These are phyloP conservation scores for Mongoloraphidia duomilia DNA, from an alignment of 2,888 invertebrate species.

Conservation along the genomic window DNA sequence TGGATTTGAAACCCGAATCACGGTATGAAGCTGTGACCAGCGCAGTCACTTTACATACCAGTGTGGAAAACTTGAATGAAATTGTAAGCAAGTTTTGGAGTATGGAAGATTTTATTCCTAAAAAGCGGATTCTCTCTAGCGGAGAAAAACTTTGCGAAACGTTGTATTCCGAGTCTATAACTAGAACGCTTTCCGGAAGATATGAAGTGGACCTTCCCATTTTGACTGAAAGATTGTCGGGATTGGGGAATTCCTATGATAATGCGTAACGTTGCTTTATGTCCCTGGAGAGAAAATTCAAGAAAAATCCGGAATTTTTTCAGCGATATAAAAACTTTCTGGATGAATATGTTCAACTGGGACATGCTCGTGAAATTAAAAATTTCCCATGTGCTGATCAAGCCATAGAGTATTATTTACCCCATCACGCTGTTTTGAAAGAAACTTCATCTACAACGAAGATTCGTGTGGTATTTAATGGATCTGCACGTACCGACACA, in stretches of 20 bases:
- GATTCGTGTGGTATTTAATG: conserved; percentile 8
- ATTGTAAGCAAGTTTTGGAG: neutral
- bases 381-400: neutral
- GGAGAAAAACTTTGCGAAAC: neutral
- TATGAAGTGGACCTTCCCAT: neutral
- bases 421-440: conserved; percentile 7
- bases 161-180: neutral
- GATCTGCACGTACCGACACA: neutral
- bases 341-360: conserved; percentile 11
- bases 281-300: conserved; percentile 9
- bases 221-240: conserved; percentile 4
- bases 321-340: conserved; percentile 11
- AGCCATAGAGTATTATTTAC: conserved; percentile 1
- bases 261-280: conserved; percentile 9
- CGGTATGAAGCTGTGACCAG: no score
- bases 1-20: no score
- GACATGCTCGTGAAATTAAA: conserved; percentile 10
- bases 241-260: conserved; percentile 8
- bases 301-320: conserved; percentile 7
- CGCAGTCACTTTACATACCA: neutral
- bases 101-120: neutral
- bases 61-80: neutral
- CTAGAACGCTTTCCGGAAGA: neutral
- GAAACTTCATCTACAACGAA: conserved; percentile 4
- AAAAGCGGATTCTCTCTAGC: neutral